A percentile compares a stretch with the other conserved stretches of the same genome.
Conservation (phyloP, 2,888 invertebrate species). For the Ormyrus labotus region DNA sequence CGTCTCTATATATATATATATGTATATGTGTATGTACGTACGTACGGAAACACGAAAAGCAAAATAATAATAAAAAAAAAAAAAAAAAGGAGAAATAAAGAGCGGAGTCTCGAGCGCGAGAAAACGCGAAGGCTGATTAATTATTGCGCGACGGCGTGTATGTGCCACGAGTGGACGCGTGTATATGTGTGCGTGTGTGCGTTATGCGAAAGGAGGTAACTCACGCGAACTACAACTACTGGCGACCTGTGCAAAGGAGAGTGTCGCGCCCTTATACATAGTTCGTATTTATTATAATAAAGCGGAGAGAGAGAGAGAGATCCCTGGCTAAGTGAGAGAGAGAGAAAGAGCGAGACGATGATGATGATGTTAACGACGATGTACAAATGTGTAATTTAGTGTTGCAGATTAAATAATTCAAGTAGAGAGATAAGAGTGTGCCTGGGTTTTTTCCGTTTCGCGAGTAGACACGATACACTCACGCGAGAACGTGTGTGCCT, state of each 20-base stretch:
- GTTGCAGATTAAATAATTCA: constrained; percentile 57
- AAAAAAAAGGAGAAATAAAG: constrained; percentile 16
- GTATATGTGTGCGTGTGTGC: too few species aligned
- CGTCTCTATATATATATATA: not conserved
- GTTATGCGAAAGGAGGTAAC: too few species aligned
- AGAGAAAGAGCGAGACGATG: not conserved
- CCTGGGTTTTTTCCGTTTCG: too few species aligned
- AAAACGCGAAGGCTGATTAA: constrained; percentile 57
- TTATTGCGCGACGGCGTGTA: constrained; percentile 39
- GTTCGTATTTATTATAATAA: constrained; percentile 38
- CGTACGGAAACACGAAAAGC: not conserved
- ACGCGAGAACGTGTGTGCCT: too few species aligned
- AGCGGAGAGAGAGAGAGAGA: not conserved
- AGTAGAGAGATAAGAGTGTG: too few species aligned
- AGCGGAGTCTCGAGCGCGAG: constrained; percentile 49
- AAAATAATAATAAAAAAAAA: constrained; percentile 51
- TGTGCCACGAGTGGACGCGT: constrained; percentile 4
- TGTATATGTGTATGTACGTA: not conserved
- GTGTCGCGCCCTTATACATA: constrained; percentile 4
- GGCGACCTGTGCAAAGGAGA: too few species aligned
- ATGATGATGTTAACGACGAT: constrained; percentile 64
- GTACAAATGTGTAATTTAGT: constrained; percentile 70
- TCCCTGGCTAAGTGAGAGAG: not conserved
- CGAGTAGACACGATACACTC: too few species aligned
- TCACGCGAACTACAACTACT: too few species aligned